These are phyloP conservation scores for Pseudonaja textilis DNA, from an alignment of 2,113 vertebrate genomes.

Conservation along the genomic window DNA sequence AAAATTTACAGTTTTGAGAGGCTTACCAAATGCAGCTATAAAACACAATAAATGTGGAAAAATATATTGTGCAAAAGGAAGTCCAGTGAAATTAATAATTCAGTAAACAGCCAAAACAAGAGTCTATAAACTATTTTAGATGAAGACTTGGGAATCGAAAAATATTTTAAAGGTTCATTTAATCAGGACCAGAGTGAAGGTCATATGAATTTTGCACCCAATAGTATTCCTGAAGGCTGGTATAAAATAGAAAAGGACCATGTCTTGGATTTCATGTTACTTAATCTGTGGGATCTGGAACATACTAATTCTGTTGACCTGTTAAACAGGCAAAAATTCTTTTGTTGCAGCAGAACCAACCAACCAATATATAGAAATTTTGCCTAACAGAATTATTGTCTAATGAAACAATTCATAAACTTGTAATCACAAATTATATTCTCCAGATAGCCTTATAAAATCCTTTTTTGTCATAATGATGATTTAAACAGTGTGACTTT, in stretches of 20 bases:
- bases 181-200: background rate
- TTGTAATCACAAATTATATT: slow-evolving; percentile 1
- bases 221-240: background rate
- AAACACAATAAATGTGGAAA: background rate
- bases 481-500: background rate
- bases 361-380: background rate
- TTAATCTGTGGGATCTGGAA: background rate
- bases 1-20: background rate
- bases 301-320: background rate
- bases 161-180: background rate
- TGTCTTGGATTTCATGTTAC: background rate
- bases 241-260: background rate
- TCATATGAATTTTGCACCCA: background rate
- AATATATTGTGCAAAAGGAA: background rate
- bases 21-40: background rate
- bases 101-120: background rate
- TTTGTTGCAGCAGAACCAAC: background rate
- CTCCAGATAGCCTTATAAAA: background rate
- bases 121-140: background rate
- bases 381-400: background rate
- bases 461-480: background rate
- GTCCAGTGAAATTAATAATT: background rate
- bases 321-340: background rate
- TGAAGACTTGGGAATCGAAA: background rate
- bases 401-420: background rate